Evolutionary conservation across 2,113 vertebrate species (phyloP), one percentile per base, ranked within the genome.

Genomic region (Paraplagusia blochii): DNA sequence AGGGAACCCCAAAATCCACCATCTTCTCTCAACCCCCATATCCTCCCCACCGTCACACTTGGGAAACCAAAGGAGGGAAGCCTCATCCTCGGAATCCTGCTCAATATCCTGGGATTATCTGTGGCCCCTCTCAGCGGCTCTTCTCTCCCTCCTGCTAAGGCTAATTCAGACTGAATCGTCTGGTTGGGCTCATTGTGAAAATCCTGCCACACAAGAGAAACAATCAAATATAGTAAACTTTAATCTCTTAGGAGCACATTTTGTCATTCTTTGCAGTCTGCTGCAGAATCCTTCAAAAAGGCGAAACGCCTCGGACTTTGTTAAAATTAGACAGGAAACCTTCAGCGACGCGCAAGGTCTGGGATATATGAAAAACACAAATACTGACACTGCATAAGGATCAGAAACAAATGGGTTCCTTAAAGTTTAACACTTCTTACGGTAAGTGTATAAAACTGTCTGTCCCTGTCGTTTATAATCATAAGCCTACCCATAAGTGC

Each of bases 51-150:
- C 72, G 88, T 90, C 90, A 90, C 88, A 91, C 87, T 87, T 83
- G 84, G 79, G 69, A 87, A 89, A 90, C 85, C 90, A 92, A 90
- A 90, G 87, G 86, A 87, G 84, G 82, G 79, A 81, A 78, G 82
- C 74, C 76, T 77, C 85, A 84, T 89, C 85, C 85, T 72, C 88
- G 85, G 88, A 90, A 90, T 90, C 88, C 88, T 70, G 80, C 84
- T 90, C 87, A 90, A 91, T 90, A 90, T 90, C 85, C 80, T 81
- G 83, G 86, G 90, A 92, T 92, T 92, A 91, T 73, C 79, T 69
- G 73, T 51, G 66, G 83, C 76, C 85, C 79, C 85, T 84, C 82
- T 82, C 80, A 63, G 81, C 47, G 56, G 74, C 75, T 79, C 85
- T 81, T 81, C 64, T 67, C 81, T 82, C 75, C 84, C 85, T 84